Conservation (phyloP, 2,797 vertebrate genomes). For the Chaunax sp. region DNA sequence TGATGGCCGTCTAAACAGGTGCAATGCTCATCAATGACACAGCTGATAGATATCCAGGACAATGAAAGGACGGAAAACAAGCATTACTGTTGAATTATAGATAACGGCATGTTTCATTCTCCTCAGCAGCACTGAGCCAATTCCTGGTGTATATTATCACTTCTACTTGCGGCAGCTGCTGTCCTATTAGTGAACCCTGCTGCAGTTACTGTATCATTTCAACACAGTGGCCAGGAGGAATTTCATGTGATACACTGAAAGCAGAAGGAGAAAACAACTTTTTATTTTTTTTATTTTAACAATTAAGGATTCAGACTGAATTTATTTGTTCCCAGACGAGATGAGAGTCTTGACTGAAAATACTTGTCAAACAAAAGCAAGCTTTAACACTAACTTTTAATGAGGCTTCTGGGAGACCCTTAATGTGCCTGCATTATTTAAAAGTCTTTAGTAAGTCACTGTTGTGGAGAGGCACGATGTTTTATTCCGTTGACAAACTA, state of each 20-base stretch:
- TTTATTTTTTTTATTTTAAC: too few relatives aligned
- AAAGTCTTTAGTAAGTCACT: background rate
- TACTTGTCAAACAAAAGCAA: background rate
- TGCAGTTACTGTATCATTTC: slow-evolving; percentile 27
- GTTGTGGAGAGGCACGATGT: background rate
- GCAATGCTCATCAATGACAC: slow-evolving; percentile 49
- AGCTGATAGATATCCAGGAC: slow-evolving; percentile 56
- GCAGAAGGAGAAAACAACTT: background rate
- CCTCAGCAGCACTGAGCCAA: slow-evolving; percentile 14
- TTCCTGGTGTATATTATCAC: slow-evolving; percentile 31
- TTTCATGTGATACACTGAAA: background rate
- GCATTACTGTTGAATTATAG: slow-evolving; percentile 35
- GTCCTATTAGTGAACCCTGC: slow-evolving; percentile 44
- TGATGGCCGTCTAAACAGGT: slow-evolving; percentile 15
- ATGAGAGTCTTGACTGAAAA: background rate
- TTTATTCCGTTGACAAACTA: background rate
- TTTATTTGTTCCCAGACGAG: slow-evolving; percentile 19
- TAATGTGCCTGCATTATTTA: slow-evolving; percentile 4
- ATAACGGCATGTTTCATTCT: slow-evolving; percentile 43
- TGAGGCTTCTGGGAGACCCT: slow-evolving; percentile 9
- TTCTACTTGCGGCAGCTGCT: slow-evolving; percentile 26
- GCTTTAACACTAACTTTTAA: slow-evolving; percentile 13
- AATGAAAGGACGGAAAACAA: slow-evolving; percentile 54
- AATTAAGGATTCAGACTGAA: slow-evolving; percentile 9
- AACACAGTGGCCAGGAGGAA: slow-evolving; percentile 1